A percentile compares a stretch with the other conserved stretches of the same genome.
These are phyloP conservation scores for Rapana venosa DNA, from an alignment of 2,888 invertebrate species.

Conservation along the genomic window DNA sequence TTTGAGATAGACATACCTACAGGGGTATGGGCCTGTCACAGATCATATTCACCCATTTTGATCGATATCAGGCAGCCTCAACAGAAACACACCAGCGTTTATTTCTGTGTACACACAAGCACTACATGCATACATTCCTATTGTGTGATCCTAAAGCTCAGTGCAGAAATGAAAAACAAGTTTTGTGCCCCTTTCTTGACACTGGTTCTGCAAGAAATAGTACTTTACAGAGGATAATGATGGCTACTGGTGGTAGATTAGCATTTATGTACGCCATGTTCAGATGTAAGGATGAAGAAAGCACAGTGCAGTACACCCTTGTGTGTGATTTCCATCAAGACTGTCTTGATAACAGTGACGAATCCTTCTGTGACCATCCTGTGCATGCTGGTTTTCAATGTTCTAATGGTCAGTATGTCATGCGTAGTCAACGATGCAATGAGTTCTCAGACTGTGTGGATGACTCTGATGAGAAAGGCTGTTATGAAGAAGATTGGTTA, in stretches of 20 bases:
- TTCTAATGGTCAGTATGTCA: not conserved
- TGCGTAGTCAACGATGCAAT: not conserved
- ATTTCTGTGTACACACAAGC: not conserved
- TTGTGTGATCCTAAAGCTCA: not conserved
- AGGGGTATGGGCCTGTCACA: no score
- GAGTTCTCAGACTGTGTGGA: not conserved
- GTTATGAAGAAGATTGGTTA: not conserved
- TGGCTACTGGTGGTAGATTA: not conserved
- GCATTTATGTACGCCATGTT: not conserved
- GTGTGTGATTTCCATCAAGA: constrained; percentile 14
- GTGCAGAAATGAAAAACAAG: not conserved
- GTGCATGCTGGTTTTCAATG: not conserved
- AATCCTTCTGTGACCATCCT: not conserved
- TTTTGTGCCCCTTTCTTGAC: not conserved
- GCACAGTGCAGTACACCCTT: not conserved
- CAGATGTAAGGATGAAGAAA: not conserved
- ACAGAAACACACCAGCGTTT: not conserved
- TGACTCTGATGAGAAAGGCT: not conserved
- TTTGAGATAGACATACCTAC: not conserved
- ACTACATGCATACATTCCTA: not conserved
- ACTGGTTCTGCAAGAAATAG: not conserved
- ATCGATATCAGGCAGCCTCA: not conserved
- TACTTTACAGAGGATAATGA: not conserved
- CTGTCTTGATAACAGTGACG: constrained; percentile 17
- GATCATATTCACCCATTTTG: no score